phyloP scores from a whole-genome alignment of 23 tunicate species.

The Clavelina lepadiformis region DNA sequence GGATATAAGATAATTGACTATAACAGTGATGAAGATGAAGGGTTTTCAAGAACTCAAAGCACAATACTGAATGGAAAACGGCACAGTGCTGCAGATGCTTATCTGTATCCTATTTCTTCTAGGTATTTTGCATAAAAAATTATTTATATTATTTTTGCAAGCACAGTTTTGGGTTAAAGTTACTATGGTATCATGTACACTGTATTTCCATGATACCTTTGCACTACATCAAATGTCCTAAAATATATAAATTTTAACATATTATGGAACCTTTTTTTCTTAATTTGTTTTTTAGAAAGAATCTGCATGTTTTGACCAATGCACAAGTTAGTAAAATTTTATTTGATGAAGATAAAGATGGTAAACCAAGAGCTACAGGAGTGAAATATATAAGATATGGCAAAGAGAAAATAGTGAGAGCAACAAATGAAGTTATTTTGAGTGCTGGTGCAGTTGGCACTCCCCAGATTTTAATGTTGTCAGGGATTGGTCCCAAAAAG shows the following conservation, averaged over 20 bases:
- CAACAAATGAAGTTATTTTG: slow-evolving; percentile 59
- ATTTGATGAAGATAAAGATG: slow-evolving; percentile 7
- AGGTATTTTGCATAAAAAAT: neutral
- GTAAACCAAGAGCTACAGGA: slow-evolving; percentile 21
- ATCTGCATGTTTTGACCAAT: slow-evolving; percentile 31
- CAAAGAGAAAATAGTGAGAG: slow-evolving; percentile 21
- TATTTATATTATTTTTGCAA: too few relatives aligned
- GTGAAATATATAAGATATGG: slow-evolving; percentile 57
- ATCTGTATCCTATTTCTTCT: slow-evolving; percentile 12
- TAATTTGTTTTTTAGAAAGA: too few relatives aligned
- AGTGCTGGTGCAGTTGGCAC: slow-evolving; percentile 71
- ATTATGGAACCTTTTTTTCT: too few relatives aligned
- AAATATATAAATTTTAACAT: too few relatives aligned
- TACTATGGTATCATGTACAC: too few relatives aligned
- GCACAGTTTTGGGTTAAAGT: neutral
- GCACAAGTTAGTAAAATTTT: slow-evolving; percentile 54
- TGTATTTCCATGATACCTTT: too few relatives aligned
- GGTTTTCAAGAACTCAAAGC: slow-evolving; percentile 20
- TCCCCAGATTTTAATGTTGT: slow-evolving; percentile 83
- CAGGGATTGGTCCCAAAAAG: slow-evolving; percentile 67
- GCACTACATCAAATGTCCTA: too few relatives aligned
- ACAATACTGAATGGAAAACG: slow-evolving; percentile 25
- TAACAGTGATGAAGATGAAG: slow-evolving; percentile 21
- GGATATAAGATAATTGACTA: slow-evolving; percentile 27
- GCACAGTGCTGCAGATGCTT: slow-evolving; percentile 36